Percentiles rank a stretch among this genome's conserved stretches.
phyloP scores from a whole-genome alignment of 2,888 invertebrate genomes.

The Odontothrips loti region DNA sequence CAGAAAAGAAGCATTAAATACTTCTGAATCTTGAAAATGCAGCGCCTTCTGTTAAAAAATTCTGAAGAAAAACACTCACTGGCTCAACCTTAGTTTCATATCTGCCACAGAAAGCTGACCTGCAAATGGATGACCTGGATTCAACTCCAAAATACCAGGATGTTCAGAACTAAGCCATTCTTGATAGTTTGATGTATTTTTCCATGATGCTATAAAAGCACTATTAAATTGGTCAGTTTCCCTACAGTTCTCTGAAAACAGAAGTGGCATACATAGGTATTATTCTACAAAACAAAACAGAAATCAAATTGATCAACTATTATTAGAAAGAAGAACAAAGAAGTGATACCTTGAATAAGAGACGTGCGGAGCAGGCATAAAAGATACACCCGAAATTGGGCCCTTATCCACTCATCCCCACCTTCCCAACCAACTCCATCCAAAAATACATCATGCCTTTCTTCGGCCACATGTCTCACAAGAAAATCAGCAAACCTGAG shows the following conservation, averaged over 20 bases:
- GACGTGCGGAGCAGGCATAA: constrained; percentile 77
- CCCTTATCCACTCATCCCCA: constrained; percentile 93
- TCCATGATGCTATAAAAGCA: constrained; percentile 78
- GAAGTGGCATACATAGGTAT: constrained; percentile 30
- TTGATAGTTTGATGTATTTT: constrained; percentile 81
- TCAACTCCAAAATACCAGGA: constrained; percentile 62
- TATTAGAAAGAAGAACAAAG: constrained; percentile 28
- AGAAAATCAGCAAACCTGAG: constrained; percentile 90
- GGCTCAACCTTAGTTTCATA: constrained; percentile 85
- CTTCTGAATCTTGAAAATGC: background rate
- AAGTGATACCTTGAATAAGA: constrained; percentile 58
- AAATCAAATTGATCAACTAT: constrained; percentile 26
- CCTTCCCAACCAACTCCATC: constrained; percentile 82
- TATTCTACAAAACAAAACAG: constrained; percentile 17
- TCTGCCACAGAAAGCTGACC: constrained; percentile 92
- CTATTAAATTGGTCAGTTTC: constrained; percentile 86
- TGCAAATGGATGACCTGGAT: constrained; percentile 86
- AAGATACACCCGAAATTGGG: constrained; percentile 85
- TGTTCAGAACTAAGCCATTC: constrained; percentile 70
- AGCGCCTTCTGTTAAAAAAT: constrained; percentile 1
- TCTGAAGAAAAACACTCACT: constrained; percentile 59
- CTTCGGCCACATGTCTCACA: constrained; percentile 65
- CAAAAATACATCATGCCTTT: constrained; percentile 64
- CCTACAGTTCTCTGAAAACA: constrained; percentile 63
- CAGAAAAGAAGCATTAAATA: constrained; percentile 34